Evolutionary conservation across 92 coral and sea anemone species (phyloP).

Genomic region (Micromussa lordhowensis): DNA sequence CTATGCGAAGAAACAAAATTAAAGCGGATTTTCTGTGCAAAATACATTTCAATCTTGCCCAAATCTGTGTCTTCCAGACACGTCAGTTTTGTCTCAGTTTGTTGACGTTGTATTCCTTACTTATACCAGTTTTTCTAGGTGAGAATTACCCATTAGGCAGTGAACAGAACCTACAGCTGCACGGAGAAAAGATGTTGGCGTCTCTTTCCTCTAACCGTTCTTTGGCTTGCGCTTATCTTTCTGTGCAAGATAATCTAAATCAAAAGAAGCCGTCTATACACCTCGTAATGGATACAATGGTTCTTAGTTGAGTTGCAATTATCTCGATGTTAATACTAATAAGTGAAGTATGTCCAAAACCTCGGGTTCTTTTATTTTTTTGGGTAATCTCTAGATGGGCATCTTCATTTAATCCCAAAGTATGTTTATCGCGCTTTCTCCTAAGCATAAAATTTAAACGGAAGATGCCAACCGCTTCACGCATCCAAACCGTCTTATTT

Average conservation of each 20-base stretch:
- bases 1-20: neutral
- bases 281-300: neutral
- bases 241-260: neutral
- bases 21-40: neutral
- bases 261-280: neutral
- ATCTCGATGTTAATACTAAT: neutral
- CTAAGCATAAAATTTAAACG: neutral
- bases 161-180: neutral
- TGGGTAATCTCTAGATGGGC: constrained; percentile 3
- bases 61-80: neutral
- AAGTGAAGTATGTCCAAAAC: neutral
- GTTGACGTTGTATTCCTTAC: neutral
- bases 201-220: neutral
- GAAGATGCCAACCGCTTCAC: neutral
- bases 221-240: neutral
- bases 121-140: neutral
- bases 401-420: neutral
- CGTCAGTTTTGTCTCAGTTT: neutral
- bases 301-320: neutral
- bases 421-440: neutral
- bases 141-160: neutral
- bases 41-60: neutral
- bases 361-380: neutral
- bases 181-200: neutral
- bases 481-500: neutral